These are phyloP conservation scores for Amblyopsis rosae DNA, from an alignment of 2,113 vertebrate genomes.

Conservation along the genomic window DNA sequence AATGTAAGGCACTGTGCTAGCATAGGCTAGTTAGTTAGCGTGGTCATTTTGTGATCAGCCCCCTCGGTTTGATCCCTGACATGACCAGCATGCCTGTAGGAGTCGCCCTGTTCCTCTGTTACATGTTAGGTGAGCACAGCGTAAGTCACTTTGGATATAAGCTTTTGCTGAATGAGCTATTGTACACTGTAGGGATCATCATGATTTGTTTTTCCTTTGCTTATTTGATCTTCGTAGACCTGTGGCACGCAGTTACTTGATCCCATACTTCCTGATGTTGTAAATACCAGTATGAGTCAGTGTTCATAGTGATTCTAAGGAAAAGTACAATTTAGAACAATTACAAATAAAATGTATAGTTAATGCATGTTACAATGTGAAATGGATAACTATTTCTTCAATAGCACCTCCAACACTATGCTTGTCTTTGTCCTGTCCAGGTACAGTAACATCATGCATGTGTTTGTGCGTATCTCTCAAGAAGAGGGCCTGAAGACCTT, in stretches of 20 bases:
- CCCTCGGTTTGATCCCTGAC: too few relatives aligned
- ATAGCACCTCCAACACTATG: not conserved
- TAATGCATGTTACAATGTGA: not conserved
- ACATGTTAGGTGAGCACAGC: too few relatives aligned
- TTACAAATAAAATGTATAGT: not conserved
- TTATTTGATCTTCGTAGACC: too few relatives aligned
- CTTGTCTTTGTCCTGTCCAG: constrained; percentile 60
- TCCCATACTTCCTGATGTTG: too few relatives aligned
- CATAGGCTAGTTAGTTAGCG: not conserved
- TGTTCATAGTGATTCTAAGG: not conserved
- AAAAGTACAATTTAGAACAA: not conserved
- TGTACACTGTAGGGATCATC: too few relatives aligned
- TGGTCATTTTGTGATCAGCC: too few relatives aligned
- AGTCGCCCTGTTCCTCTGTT: too few relatives aligned
- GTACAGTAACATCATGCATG: constrained; percentile 96
- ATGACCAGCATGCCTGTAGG: too few relatives aligned
- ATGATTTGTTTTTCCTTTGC: too few relatives aligned
- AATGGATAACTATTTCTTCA: not conserved
- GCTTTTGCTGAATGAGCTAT: too few relatives aligned
- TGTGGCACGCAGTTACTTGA: too few relatives aligned
- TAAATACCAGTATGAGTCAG: not conserved
- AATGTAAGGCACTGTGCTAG: constrained; percentile 81
- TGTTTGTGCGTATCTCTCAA: constrained; percentile 91
- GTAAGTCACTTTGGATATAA: too few relatives aligned
- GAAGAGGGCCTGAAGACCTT: constrained; percentile 91